Evolutionary conservation across 2,113 vertebrate species (phyloP), one percentile per base, ranked within the genome.

Genomic region (Chitala chitala): DNA sequence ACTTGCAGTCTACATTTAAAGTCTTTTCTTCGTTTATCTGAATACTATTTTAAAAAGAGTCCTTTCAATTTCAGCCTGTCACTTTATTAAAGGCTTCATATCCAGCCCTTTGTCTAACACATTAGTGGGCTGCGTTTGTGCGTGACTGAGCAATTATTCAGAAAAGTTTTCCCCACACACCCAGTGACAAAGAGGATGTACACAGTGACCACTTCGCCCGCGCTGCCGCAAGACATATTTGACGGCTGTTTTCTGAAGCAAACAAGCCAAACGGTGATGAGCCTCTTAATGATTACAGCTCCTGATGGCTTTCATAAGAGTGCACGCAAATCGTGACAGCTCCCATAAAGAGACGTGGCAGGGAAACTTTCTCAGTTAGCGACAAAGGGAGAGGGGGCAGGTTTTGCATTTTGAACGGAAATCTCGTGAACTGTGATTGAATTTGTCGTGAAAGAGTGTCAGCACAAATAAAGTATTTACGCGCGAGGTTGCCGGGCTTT

Each of bases 381-480:
- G 80, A 92, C 92, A 94, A 91, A 94, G 94, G 87, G 92, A n/a
- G 91, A 91, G 80, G 89, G 89, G 90, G 90, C 91, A 92, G 92
- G 86, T 89, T 93, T 91, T 93, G 87, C 91, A 90, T 92, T 91
- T 91, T 90, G 92, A 92, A 90, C 87, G 91, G 84, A 90, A 94
- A 92, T 95, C 91, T 93, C 92, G 91, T 88, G 89, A 94, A 91
- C 83, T 90, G 93, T 94, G 94, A 94, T 92, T 93, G 94, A 92
- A 96, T 96, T 92, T 94, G 92, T 94, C 91, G 84, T 97, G 94
- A 96, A 96, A 94, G 94, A 95, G 90, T 96, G 95, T 97, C 94
- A 98, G 91, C 93, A 92, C 94, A 92, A 95, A 97, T 98, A 94
- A 94, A 91, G 85, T 89, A 90, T 91, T 93, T 84, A 87, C 87